Percentiles rank a stretch among this genome's conserved stretches.
Evolutionary conservation across 1,140 invertebrate species (phyloP).

Genomic region (Cephus cinctus): DNA sequence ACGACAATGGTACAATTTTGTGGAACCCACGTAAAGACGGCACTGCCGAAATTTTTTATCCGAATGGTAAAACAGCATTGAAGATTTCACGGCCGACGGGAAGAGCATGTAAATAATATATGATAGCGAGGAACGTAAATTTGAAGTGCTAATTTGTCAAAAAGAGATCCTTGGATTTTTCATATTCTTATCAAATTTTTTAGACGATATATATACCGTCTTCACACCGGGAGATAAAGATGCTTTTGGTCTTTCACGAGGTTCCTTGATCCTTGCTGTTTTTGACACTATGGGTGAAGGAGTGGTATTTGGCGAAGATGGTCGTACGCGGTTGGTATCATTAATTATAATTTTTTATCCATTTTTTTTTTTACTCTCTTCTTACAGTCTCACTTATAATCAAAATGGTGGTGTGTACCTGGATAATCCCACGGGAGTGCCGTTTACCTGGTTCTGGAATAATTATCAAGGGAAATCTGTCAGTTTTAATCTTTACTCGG

Average conservation of each 20-base stretch:
- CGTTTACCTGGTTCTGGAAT: conserved; percentile 29
- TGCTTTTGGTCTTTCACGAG: conserved; percentile 14
- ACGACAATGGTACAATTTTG: conserved; percentile 23
- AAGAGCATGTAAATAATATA: conserved; percentile 36
- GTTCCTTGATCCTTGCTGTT: conserved; percentile 27
- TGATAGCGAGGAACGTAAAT: conserved; percentile 21
- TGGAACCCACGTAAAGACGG: conserved; percentile 22
- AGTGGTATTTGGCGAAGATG: conserved; percentile 26
- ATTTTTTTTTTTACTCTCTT: conserved; percentile 1
- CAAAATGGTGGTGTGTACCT: conserved; percentile 34
- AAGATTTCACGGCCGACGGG: conserved; percentile 19
- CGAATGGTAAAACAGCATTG: conserved; percentile 27
- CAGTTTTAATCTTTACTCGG: too few relatives aligned
- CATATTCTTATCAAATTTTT: conserved; percentile 34
- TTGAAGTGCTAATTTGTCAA: conserved; percentile 12
- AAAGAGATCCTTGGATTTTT: too few relatives aligned
- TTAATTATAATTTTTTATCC: conserved; percentile 4
- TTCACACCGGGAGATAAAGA: conserved; percentile 35
- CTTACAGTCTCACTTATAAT: conserved; percentile 37
- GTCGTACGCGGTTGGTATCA: conserved; percentile 19
- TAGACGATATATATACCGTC: conserved; percentile 35
- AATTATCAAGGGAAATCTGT: conserved; percentile 11
- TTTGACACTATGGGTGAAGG: conserved; percentile 33
- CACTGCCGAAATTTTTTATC: conserved; percentile 30
- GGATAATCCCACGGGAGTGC: conserved; percentile 25